Conservation (phyloP, 2,888 invertebrate genomes). For the Cerastis rubricosa region DNA sequence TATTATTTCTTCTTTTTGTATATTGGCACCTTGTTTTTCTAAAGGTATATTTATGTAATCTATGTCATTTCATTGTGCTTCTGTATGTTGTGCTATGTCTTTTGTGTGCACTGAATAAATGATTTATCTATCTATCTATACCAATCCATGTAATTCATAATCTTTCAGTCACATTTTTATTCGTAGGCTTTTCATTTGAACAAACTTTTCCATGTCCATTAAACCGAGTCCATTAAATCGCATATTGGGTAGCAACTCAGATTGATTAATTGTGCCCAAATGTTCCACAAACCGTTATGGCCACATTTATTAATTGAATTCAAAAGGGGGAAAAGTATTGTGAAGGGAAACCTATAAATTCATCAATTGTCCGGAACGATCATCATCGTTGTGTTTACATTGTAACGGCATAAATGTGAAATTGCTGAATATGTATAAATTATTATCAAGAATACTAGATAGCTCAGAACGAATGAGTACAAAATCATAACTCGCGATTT, state of each 20-base stretch:
- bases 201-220: conserved; percentile 20
- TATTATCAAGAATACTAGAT: not conserved
- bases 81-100: no score
- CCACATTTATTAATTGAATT: conserved; percentile 32
- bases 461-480: not conserved
- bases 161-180: conserved; percentile 8
- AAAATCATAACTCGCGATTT: not conserved
- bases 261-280: conserved; percentile 45
- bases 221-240: conserved; percentile 27
- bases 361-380: conserved; percentile 9
- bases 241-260: conserved; percentile 6
- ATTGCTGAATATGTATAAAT: not conserved
- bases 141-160: conserved; percentile 16
- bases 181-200: conserved; percentile 13
- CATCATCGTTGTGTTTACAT: conserved; percentile 16
- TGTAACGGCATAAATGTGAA: not conserved
- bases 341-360: conserved; percentile 14
- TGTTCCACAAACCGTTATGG: conserved; percentile 23
- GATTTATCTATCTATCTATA: no score
- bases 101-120: no score
- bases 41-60: no score
- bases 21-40: no score
- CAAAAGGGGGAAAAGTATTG: conserved; percentile 18
- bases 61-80: no score
- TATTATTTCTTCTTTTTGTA: no score